These are phyloP conservation scores for Pelodytes ibericus DNA, from an alignment of 2,797 vertebrate genomes.

Conservation along the genomic window DNA sequence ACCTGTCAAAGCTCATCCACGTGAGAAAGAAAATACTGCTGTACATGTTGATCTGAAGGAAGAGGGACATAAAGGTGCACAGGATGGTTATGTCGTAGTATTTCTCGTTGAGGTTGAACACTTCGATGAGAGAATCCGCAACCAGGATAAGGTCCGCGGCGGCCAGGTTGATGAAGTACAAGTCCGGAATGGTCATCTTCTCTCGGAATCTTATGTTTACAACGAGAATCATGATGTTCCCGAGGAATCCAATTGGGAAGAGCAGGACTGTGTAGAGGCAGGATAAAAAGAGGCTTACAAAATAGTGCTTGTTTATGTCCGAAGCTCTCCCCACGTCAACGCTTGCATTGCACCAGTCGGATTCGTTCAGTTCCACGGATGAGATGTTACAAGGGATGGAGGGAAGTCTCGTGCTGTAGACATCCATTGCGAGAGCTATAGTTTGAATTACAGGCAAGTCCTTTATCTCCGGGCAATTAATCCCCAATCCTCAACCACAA, in stretches of 20 bases:
- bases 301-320: conserved; percentile 79
- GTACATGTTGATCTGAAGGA: conserved; percentile 99
- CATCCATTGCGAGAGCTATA: conserved; percentile 76
- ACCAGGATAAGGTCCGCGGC: conserved; percentile 93
- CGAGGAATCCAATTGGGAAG: conserved; percentile 95
- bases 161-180: conserved; percentile 95
- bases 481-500: no score
- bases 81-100: conserved; percentile 94
- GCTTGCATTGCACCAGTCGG: conserved; percentile 71
- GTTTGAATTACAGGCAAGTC: not conserved
- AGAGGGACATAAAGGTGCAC: conserved; percentile 97
- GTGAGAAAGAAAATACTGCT: conserved; percentile 99
- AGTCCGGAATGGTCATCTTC: conserved; percentile 96
- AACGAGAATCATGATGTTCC: conserved; percentile 93
- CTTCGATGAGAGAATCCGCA: conserved; percentile 95
- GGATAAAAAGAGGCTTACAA: conserved; percentile 89
- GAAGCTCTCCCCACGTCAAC: conserved; percentile 62
- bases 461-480: not conserved
- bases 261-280: conserved; percentile 94
- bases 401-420: conserved; percentile 67
- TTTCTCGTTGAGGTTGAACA: conserved; percentile 94
- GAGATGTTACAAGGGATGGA: conserved; percentile 76
- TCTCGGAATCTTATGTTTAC: conserved; percentile 94
- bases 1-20: conserved; percentile 99
- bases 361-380: conserved; percentile 71